A percentile compares a stretch with the other conserved stretches of the same genome.
Evolutionary conservation across 2,113 vertebrate species (phyloP).

Genomic region (Scolopax mira): DNA sequence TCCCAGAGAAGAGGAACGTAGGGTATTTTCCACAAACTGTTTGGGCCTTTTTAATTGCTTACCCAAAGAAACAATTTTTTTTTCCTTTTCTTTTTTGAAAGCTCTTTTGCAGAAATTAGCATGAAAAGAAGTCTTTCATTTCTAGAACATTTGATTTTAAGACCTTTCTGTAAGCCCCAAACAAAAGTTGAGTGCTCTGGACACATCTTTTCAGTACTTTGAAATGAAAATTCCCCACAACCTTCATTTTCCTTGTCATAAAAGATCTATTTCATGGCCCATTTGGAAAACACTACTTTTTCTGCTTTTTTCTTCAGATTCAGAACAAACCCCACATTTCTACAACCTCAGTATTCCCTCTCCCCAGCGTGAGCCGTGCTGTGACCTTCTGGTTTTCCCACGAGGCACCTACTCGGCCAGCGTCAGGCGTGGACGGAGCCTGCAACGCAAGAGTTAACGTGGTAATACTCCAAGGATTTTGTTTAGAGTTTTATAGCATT

Average conservation of each 20-base stretch:
- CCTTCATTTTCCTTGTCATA: background rate
- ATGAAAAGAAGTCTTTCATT: background rate
- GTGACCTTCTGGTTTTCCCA: background rate
- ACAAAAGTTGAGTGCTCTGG: background rate
- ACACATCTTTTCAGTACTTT: background rate
- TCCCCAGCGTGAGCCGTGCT: background rate
- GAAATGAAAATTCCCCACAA: background rate
- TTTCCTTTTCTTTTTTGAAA: background rate
- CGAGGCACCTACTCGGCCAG: rapidly evolving
- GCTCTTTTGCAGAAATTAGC: background rate
- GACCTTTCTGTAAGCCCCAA: background rate
- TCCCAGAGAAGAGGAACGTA: background rate
- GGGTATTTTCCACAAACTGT: background rate
- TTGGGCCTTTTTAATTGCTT: background rate
- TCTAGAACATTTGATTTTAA: background rate
- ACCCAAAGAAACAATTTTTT: background rate
- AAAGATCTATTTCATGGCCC: background rate
- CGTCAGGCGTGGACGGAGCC: background rate
- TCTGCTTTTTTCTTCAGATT: background rate
- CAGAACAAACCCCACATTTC: background rate
- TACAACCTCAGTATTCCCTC: background rate
- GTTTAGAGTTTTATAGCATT: slow-evolving; percentile 68
- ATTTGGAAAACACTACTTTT: background rate
- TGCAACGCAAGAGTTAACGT: background rate
- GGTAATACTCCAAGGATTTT: slow-evolving; percentile 58